Evolutionary conservation across 2,113 vertebrate genomes (phyloP), one percentile per base, ranked within the genome.

Genomic region (Parus major): DNA sequence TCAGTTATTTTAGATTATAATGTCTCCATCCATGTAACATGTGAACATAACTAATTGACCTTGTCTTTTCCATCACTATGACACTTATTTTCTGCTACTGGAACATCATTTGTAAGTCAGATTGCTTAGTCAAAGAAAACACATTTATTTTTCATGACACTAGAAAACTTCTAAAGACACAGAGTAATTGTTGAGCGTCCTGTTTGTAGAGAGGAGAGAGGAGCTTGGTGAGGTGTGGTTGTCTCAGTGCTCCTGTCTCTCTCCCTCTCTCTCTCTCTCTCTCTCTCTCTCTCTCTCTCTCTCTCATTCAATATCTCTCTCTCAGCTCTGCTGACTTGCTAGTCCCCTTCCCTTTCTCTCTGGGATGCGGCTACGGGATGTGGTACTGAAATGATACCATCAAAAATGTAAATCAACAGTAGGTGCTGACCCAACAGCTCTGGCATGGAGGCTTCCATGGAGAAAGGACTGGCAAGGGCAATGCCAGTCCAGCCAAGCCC

Each of bases 371-470:
- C 13, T 35, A 17, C 35, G 20, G 35, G 14, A 19, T 55, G 27
- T 33, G 7, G 9, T 47, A n/a, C 59, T 84, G n/a, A 84, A 84
- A 73, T 47, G 15, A 47, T n/a, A 29, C 6, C 3, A 2, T 41
- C n/a, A 65, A 56, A 84, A 65, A n/a, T 20, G 20, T 12, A 36
- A n/a, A 65, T 65, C 31, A 50, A 15, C 22, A 12, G 8, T 31
- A 53, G 39, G 9, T 50, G 21, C 17, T 66, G 61, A 42, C 11
- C 17, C 3, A 16, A 27, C 44, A 36, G 36, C 25, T 41, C 61
- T 76, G 11, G 3, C 0, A 0, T 0, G 0, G 13, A 52, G 31
- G 14, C 25, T 59, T 65, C 61, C 25, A 35, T 2, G 1, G 14
- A 5, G 31, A 59, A 66, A 86, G 13, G 18, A 76, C 44, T 1